Base-by-base conservation (phyloP, 2,113 vertebrate genomes). In the Halcyon senegalensis region DNA sequence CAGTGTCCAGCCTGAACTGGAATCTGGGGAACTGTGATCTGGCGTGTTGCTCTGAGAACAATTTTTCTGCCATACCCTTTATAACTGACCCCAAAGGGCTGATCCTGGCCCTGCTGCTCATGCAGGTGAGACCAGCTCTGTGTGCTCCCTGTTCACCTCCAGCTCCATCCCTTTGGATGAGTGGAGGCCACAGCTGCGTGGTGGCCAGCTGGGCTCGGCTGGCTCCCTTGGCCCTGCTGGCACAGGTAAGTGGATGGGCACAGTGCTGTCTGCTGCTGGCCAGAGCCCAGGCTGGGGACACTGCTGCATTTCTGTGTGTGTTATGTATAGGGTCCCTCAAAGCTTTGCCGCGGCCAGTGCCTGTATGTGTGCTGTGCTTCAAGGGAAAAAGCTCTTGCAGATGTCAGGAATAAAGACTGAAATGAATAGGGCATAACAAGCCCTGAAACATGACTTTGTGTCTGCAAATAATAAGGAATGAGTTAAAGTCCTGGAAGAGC, bases 381-480 rank as follows among this genome's bases (percentile, higher is more conserved):
- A 37, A 18, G 17, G 31, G 43, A 11, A 73, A 62, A 66, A 83
- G 56, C 68, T 64, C 62, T 67, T 66, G 55, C 93, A 90, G 72
- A 80, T 91, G 84, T 88, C 67, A 58, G 91, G 74, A 91, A 85
- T 82, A 72, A 79, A 79, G 93, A 11, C 87, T 64, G 74, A 73
- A 93, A 96, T 80, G 74, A 92, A 46, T 35, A 87, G 82, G 84
- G 69, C 84, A 33, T 70, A 91, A 79, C 35, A 59, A 94, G 81
- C 50, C 53, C 74, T 37, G 50, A 69, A 91, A 94, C 84, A 85
- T 1, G 50, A 31, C 63, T 96, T 92, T 55, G 64, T 84, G 80
- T 93, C 95, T 97, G 96, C 67, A 85, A 93, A 90, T 85, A 95
- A 94, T 91, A 62, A 96, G 67, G 88, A 59, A 46, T 70, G 67